Evolutionary conservation across 1,140 invertebrate genomes (phyloP).

Genomic region (Cecropterus lyciades): DNA sequence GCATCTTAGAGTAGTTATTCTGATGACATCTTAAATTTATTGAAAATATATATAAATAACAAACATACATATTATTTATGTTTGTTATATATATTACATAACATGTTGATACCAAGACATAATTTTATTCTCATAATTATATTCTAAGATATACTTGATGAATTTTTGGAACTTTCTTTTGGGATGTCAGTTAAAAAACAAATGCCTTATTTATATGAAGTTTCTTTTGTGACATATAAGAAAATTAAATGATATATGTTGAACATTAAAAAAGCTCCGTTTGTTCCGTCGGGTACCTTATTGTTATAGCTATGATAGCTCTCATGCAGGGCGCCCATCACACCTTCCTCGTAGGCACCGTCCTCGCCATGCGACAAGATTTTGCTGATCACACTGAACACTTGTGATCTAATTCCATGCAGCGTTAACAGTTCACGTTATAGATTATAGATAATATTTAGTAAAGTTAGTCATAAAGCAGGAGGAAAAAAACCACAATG

Average conservation of each 20-base stretch:
- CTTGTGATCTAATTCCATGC: slow-evolving; percentile 88
- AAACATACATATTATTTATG: too few species aligned
- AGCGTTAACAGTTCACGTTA: slow-evolving; percentile 57
- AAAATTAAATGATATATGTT: not conserved
- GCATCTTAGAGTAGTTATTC: too few species aligned
- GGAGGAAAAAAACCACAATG: too few species aligned
- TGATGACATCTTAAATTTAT: too few species aligned
- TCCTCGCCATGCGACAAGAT: slow-evolving; percentile 97
- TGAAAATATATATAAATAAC: too few species aligned
- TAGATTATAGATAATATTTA: slow-evolving; percentile 16
- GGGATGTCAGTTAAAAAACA: too few species aligned
- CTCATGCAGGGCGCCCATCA: slow-evolving; percentile 83
- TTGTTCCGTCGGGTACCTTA: slow-evolving; percentile 49
- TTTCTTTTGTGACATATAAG: too few species aligned
- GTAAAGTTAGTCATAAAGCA: slow-evolving; percentile 3
- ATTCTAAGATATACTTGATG: too few species aligned
- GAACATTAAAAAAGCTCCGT: not conserved
- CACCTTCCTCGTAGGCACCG: slow-evolving; percentile 84
- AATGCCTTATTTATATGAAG: too few species aligned
- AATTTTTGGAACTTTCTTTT: too few species aligned
- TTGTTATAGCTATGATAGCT: slow-evolving; percentile 63
- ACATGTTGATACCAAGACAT: too few species aligned
- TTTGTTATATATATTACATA: too few species aligned
- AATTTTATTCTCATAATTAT: not conserved
- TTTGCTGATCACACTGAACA: slow-evolving; percentile 98